Percentiles rank a stretch among this genome's conserved stretches.
phyloP scores from a whole-genome alignment of 2,113 vertebrate genomes.

The Melanerpes formicivorus region DNA sequence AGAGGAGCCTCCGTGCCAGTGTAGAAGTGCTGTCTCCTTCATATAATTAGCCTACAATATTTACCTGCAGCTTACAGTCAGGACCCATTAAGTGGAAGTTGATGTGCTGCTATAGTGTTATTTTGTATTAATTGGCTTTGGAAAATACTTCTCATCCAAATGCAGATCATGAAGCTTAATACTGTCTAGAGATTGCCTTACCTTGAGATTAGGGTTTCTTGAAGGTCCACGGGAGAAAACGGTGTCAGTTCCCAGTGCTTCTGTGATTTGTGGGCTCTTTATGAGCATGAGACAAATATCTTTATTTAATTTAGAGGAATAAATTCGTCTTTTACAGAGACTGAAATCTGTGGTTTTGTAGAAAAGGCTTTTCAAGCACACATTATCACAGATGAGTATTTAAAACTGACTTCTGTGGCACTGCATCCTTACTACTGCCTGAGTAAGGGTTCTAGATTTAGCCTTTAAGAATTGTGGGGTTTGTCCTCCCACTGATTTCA shows the following conservation, averaged over 20 bases:
- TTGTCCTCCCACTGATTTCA: not conserved
- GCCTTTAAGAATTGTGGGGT: not conserved
- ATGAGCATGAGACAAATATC: not conserved
- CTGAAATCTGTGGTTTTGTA: not conserved
- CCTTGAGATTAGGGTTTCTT: slow-evolving; percentile 31
- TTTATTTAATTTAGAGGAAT: not conserved
- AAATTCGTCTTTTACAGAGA: not conserved
- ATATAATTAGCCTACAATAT: not conserved
- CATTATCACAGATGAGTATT: not conserved
- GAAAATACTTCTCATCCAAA: slow-evolving; percentile 24
- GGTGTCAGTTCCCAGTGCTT: not conserved
- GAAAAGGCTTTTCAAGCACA: not conserved
- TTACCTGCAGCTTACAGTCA: slow-evolving; percentile 7
- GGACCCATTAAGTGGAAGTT: not conserved
- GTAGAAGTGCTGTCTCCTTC: not conserved
- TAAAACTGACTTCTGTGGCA: not conserved
- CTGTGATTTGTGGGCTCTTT: not conserved
- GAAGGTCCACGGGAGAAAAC: slow-evolving; percentile 13
- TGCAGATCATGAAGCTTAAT: slow-evolving; percentile 47
- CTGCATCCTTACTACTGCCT: not conserved
- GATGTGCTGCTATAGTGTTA: not conserved
- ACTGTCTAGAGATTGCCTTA: slow-evolving; percentile 2
- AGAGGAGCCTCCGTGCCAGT: not conserved
- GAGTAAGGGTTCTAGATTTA: slow-evolving; percentile 5
- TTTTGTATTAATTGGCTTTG: slow-evolving; percentile 20